These are phyloP conservation scores for Erythrocebus patas DNA, from an alignment of 2,113 vertebrate genomes.

Conservation along the genomic window DNA sequence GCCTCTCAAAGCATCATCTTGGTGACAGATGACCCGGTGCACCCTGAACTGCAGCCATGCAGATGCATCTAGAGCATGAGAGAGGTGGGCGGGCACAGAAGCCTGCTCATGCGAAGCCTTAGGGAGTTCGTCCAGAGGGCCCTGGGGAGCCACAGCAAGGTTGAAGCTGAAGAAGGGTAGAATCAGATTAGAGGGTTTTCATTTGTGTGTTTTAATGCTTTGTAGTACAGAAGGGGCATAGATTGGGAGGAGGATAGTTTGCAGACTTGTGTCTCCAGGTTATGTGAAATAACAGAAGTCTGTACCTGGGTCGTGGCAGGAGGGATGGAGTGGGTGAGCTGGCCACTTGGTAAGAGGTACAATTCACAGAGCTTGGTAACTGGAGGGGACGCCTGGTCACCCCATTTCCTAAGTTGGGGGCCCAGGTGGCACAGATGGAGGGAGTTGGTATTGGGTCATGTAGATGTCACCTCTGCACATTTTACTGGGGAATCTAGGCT, in stretches of 20 bases:
- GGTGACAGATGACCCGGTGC: not conserved
- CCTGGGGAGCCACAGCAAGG: not conserved
- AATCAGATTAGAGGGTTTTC: not conserved
- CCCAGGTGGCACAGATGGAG: not conserved
- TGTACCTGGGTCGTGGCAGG: not conserved
- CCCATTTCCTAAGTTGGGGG: not conserved
- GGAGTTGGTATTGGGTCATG: too few relatives aligned
- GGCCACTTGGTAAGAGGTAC: too few relatives aligned
- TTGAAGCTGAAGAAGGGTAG: not conserved
- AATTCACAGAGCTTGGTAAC: not conserved
- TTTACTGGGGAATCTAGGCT: too few relatives aligned
- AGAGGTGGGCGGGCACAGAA: too few relatives aligned
- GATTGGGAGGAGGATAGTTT: not conserved
- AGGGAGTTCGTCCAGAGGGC: not conserved
- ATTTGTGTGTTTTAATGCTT: not conserved
- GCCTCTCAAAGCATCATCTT: not conserved
- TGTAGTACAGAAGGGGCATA: not conserved
- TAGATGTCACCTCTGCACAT: not conserved
- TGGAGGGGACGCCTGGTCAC: not conserved
- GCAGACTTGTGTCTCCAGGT: not conserved
- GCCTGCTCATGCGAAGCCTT: not conserved
- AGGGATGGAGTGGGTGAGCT: not conserved
- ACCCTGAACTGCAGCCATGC: not conserved
- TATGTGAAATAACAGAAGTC: not conserved
- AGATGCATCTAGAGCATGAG: not conserved